Evolutionary conservation across 35 echinoderm and acorn worm species (phyloP).

Genomic region (Heliocidaris erythrogramma): DNA sequence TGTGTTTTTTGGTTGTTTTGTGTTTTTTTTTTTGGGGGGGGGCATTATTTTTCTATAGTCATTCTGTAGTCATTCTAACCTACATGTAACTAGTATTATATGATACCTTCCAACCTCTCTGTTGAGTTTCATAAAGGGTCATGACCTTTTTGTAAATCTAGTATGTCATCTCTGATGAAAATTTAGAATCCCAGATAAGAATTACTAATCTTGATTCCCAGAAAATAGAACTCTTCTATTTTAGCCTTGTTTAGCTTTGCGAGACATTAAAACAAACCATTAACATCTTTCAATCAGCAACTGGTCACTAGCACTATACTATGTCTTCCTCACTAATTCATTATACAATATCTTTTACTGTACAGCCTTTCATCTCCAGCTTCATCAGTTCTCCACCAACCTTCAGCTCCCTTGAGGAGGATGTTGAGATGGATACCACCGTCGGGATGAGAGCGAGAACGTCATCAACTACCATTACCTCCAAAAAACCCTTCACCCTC

Average conservation of each 20-base stretch:
- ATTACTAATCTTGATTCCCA: not conserved
- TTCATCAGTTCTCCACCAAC: constrained; percentile 65
- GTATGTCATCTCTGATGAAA: too few species aligned
- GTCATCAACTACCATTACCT: not conserved
- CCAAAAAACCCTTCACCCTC: not conserved
- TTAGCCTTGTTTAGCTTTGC: not conserved
- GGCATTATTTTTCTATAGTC: too few species aligned
- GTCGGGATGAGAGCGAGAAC: not conserved
- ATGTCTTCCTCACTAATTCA: not conserved
- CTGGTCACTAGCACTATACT: too few species aligned
- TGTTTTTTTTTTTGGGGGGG: too few species aligned
- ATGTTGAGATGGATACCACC: not conserved
- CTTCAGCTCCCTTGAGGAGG: not conserved
- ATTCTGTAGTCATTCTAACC: too few species aligned
- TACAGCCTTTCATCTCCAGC: constrained; percentile 67
- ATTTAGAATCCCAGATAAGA: too few species aligned
- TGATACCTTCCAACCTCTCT: too few species aligned
- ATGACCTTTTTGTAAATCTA: too few species aligned
- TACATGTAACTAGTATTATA: too few species aligned
- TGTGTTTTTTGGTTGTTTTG: too few species aligned
- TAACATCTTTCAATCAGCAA: not conserved
- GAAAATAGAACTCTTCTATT: not conserved
- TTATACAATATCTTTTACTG: not conserved
- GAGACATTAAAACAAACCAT: not conserved
- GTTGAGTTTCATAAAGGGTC: too few species aligned